Conservation (phyloP, 2,797 vertebrate species). For the Dendrocincla fuliginosa region DNA sequence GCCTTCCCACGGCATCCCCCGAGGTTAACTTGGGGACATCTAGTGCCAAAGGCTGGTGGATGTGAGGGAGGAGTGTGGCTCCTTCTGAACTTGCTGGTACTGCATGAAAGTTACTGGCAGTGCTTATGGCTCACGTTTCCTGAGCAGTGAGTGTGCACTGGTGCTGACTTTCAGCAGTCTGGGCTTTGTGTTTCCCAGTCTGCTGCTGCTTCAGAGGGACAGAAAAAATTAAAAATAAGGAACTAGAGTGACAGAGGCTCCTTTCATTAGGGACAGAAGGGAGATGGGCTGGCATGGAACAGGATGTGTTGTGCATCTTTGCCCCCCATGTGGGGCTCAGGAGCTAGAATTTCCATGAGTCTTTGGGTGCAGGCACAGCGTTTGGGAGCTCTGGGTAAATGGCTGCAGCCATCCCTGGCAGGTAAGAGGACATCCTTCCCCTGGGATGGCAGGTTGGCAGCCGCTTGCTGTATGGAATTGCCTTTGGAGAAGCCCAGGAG, state of each 20-base stretch:
- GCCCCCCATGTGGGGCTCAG: accelerated
- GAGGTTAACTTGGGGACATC: neutral
- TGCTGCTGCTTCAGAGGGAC: neutral
- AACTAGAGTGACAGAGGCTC: neutral
- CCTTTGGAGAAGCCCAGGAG: neutral
- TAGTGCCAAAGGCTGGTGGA: neutral
- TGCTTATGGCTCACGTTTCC: neutral
- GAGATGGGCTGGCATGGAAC: neutral
- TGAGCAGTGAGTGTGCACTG: neutral
- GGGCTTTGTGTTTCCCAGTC: neutral
- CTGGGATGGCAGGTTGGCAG: neutral
- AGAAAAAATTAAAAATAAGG: neutral
- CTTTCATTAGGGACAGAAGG: neutral
- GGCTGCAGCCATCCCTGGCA: neutral
- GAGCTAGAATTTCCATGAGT: neutral
- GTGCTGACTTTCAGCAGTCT: neutral
- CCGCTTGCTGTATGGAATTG: neutral
- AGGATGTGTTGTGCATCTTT: neutral
- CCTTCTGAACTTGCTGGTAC: neutral
- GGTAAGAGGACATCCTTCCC: neutral
- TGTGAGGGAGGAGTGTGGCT: accelerated
- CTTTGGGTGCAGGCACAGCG: neutral
- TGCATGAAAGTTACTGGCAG: neutral
- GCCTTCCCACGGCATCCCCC: neutral
- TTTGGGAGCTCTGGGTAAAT: neutral